Evolutionary conservation across 2,888 invertebrate species (phyloP), one percentile per base, ranked within the genome.

Genomic region (Agrotis clavis): DNA sequence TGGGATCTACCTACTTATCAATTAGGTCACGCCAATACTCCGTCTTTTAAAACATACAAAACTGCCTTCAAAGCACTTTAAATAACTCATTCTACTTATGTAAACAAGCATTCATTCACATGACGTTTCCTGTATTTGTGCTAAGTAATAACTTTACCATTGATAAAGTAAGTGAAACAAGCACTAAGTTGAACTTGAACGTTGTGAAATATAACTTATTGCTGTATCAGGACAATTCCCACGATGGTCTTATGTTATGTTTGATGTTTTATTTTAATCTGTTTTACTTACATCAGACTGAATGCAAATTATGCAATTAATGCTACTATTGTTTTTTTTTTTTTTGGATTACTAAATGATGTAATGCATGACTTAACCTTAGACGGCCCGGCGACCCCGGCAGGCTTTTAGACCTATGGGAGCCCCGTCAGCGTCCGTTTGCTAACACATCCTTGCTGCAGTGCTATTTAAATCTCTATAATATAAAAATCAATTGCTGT

Each of bases 41-140:
- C 16, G 30, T 60, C 13, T 47, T 59, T 19, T 19, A 47, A 59
- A 48, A 70, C 57, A 70, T 19, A 13, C 7, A 57, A 47, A 59
- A 63, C 21, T 19, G 72, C 72, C 19, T 51, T 11, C 2, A 2
- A 4, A 30, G 56, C 70, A 59, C 5, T 47, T 70, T 6, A 54
- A 66, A 16, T 11, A 35, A 67, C 48, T 66, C 54, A 70, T 62
- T 51, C 30, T 71, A 64, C 68, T 25, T 11, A 54, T 16, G 50
- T n/a, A n/a, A 67, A 57, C 54, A 50, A 68, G 25, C 68, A 84
- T 85, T 78, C 84, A 81, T 85, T 85, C 85, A 85, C 85, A 85
- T 82, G 80, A 6, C 45, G 48, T 70, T 81, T 79, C 85, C 82
- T 82, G 81, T 76, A 81, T 79, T 77, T 83, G 45, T 85, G 85